A percentile compares a stretch with the other conserved stretches of the same genome.
Evolutionary conservation across 1,140 invertebrate species (phyloP).

Genomic region (Polyergus mexicanus): DNA sequence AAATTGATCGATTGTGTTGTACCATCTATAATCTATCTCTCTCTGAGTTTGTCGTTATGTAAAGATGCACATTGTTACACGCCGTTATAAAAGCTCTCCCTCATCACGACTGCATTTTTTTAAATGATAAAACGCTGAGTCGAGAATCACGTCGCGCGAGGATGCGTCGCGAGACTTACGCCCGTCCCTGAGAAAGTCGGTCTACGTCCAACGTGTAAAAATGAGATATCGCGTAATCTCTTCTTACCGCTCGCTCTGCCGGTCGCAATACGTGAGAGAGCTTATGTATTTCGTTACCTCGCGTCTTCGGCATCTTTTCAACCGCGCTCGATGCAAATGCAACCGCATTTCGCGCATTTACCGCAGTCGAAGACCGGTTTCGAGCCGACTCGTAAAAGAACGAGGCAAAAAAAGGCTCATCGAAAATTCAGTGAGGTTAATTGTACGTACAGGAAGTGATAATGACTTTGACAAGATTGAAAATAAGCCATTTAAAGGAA

Average conservation of each 20-base stretch:
- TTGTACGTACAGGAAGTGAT: background rate
- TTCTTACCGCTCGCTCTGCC: background rate
- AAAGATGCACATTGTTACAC: slow-evolving; percentile 31
- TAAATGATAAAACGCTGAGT: background rate
- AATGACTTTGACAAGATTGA: slow-evolving; percentile 18
- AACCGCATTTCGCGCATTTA: slow-evolving; percentile 2
- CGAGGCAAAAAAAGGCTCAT: background rate
- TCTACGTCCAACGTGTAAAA: slow-evolving; percentile 20
- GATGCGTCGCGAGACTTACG: background rate
- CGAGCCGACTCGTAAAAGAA: slow-evolving; percentile 3
- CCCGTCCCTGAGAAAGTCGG: slow-evolving; percentile 46
- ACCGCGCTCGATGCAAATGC: slow-evolving; percentile 39
- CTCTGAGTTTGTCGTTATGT: background rate
- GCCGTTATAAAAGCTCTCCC: slow-evolving; percentile 19
- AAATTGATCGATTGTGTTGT: background rate
- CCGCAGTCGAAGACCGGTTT: background rate
- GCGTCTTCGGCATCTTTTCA: slow-evolving; percentile 42
- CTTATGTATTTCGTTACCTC: slow-evolving; percentile 18
- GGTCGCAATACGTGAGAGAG: slow-evolving; percentile 27
- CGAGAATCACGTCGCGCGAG: background rate
- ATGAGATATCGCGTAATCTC: slow-evolving; percentile 52
- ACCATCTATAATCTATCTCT: background rate
- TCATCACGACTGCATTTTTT: slow-evolving; percentile 29
- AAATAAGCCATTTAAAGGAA: background rate
- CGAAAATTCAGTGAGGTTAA: slow-evolving; percentile 16